Conservation (phyloP, 2,888 invertebrate genomes). For the Seladonia tumulorum region DNA sequence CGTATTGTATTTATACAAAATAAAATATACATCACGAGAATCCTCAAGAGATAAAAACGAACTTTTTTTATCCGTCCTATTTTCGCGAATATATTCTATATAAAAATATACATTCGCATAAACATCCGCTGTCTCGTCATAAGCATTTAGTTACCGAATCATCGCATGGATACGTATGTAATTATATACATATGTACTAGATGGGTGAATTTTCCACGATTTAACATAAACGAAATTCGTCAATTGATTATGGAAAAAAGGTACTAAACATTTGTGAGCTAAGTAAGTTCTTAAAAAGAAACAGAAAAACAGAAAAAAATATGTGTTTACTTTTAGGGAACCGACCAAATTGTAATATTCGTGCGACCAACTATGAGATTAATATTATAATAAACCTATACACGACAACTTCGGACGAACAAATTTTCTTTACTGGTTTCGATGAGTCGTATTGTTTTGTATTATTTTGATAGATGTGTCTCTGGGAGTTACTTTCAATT, state of each 20-base stretch:
- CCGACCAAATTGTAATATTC: constrained; percentile 47
- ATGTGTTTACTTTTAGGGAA: constrained; percentile 38
- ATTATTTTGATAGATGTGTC: neutral
- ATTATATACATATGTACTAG: constrained; percentile 5
- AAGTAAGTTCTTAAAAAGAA: neutral
- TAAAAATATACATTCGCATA: neutral
- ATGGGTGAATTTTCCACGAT: neutral
- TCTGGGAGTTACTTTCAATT: neutral
- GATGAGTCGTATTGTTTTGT: neutral
- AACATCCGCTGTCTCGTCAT: neutral
- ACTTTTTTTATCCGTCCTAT: neutral
- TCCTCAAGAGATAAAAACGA: constrained; percentile 6
- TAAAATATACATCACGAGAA: neutral
- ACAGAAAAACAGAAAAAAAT: neutral
- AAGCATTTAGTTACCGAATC: neutral
- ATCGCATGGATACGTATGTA: constrained; percentile 5
- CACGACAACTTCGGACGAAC: constrained; percentile 16
- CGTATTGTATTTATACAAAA: neutral
- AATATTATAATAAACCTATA: constrained; percentile 39
- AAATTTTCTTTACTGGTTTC: neutral
- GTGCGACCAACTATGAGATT: constrained; percentile 41
- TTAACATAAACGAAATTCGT: constrained; percentile 22
- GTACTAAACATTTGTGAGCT: constrained; percentile 10
- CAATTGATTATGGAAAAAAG: neutral
- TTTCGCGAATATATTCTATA: constrained; percentile 1